Evolutionary conservation across 2,888 invertebrate species (phyloP).

Genomic region (Galerucella nymphaeae): DNA sequence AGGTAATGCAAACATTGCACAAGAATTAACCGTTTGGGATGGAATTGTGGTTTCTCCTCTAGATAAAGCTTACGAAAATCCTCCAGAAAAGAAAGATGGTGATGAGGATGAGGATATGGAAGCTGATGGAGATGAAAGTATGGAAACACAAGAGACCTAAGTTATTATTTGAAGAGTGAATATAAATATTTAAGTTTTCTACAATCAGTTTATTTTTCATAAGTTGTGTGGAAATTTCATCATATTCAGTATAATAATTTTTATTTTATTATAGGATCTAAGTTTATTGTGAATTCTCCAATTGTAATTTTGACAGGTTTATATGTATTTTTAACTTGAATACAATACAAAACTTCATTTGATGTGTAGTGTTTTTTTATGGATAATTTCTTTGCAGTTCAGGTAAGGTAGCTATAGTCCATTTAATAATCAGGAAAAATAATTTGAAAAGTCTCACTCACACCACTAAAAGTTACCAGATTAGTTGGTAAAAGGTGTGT

Average conservation of each 20-base stretch:
- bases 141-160: conserved; percentile 65
- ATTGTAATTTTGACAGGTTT: neutral
- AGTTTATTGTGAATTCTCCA: too few species aligned
- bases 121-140: conserved; percentile 70
- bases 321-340: neutral
- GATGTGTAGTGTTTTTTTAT: neutral
- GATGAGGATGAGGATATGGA: conserved; percentile 77
- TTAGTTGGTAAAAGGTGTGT: too few species aligned
- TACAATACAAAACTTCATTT: neutral
- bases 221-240: neutral
- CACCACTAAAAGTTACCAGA: too few species aligned
- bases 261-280: too few species aligned
- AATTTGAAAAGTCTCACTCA: too few species aligned
- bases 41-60: conserved; percentile 95
- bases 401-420: too few species aligned
- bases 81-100: conserved; percentile 80
- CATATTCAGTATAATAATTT: too few species aligned
- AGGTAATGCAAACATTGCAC: conserved; percentile 68
- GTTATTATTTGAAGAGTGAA: conserved; percentile 20
- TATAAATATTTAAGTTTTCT: neutral
- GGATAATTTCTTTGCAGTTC: neutral
- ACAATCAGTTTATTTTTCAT: neutral
- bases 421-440: too few species aligned
- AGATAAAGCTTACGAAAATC: conserved; percentile 92
- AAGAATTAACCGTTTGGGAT: conserved; percentile 96